Base-by-base conservation (phyloP, 2,113 vertebrate genomes). In the Rhea pennata region DNA sequence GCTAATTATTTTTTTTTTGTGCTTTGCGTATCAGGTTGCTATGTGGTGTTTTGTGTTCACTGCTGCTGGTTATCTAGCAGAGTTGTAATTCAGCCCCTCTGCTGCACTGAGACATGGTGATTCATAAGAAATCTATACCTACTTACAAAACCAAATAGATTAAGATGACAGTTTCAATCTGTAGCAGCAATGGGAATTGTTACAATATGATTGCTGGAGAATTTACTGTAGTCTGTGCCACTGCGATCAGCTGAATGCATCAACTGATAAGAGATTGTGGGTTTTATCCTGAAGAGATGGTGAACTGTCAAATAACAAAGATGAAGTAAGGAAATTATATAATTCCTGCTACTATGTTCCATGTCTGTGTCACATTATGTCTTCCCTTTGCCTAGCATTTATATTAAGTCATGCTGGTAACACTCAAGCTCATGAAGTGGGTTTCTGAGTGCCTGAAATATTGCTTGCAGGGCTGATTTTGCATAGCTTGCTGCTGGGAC, bases 251-350 rank as follows among this genome's bases (percentile, higher is more conserved):
- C 69, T 74, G 64, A 92, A 82, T 59, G 26, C 14, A 44, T 86
- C 75, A 78, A 36, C 65, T 81, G 92, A 40, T 92, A 92, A n/a
- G 72, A 76, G 70, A 92, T 56, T 33, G 56, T 67, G 40, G 53
- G 67, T 33, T 94, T 95, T 83, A 44, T 88, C 61, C 51, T 71
- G 59, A 77, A 87, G 69, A 91, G 65, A 42, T 53, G 51, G 39
- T 48, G 42, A 93, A 46, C 67, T 83, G 85, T 83, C 94, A 94
- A 46, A 96, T 94, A 94, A 88, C 70, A 56, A 93, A 93, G 82
- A 89, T 85, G 17, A 91, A 87, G 74, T 87, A 13, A 6, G 6
- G 66, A 67, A 90, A 83, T 87, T 17, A 83, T 31, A 74, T 54
- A 15, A 24, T 88, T 88, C 33, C 78, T 91, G 74, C 62, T 85